A percentile compares a stretch with the other conserved stretches of the same genome.
Conservation (phyloP, 2,888 invertebrate genomes). For the Sphaeridia pumilis region DNA sequence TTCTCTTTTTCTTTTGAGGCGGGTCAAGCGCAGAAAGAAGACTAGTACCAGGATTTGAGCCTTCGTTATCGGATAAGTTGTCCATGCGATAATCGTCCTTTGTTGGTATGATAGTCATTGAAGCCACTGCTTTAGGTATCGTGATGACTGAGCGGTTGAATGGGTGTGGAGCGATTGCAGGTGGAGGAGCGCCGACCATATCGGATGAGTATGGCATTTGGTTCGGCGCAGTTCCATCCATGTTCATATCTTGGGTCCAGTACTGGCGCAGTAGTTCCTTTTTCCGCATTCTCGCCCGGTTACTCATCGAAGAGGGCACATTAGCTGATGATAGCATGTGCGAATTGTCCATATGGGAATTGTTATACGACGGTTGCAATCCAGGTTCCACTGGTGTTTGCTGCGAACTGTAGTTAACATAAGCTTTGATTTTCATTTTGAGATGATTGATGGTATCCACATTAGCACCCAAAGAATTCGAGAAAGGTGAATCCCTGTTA, state of each 20-base stretch:
- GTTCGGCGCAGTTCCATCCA: conserved; percentile 57
- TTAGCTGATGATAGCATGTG: conserved; percentile 12
- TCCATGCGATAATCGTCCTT: conserved; percentile 57
- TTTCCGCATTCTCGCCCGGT: conserved; percentile 71
- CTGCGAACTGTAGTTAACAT: conserved; percentile 50
- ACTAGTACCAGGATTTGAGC: not conserved
- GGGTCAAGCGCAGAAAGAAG: not conserved
- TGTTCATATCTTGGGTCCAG: conserved; percentile 75
- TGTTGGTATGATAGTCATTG: conserved; percentile 75
- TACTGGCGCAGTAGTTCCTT: conserved; percentile 74
- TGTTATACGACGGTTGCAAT: not conserved
- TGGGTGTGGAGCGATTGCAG: conserved; percentile 38
- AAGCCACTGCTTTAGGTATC: conserved; percentile 78
- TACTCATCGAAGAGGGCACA: conserved; percentile 22
- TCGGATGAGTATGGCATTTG: conserved; percentile 43
- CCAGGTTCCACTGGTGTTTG: conserved; percentile 4
- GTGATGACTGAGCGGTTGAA: conserved; percentile 60
- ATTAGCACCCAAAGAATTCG: conserved; percentile 11
- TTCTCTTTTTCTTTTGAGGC: conserved; percentile 39
- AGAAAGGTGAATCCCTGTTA: conserved; percentile 8
- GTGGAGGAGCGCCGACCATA: conserved; percentile 46
- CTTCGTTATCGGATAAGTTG: conserved; percentile 9
- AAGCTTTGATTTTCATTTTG: conserved; percentile 82
- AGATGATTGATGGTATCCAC: conserved; percentile 68
- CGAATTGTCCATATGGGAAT: conserved; percentile 17